These are phyloP conservation scores for Microtus montanus DNA, from an alignment of 2,113 vertebrate species.

Conservation along the genomic window DNA sequence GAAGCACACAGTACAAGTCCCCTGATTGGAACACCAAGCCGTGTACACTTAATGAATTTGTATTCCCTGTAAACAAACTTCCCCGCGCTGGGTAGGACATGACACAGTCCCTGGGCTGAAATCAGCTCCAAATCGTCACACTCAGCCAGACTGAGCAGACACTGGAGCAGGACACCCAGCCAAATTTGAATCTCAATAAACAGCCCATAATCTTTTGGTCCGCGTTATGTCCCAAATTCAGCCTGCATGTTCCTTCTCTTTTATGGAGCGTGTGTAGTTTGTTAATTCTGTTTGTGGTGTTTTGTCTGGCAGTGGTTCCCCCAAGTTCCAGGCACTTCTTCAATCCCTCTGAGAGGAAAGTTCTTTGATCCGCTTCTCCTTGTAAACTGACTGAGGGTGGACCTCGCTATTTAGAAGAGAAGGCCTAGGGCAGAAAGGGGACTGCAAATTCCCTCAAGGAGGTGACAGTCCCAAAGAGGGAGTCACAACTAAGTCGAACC, in stretches of 20 bases:
- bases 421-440: not conserved
- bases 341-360: too few relatives aligned
- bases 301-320: not conserved
- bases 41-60: fast-evolving
- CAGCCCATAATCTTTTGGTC: not conserved
- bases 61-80: fast-evolving
- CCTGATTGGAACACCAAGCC: fast-evolving
- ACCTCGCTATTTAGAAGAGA: not conserved
- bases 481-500: not conserved
- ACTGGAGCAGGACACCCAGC: not conserved
- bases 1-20: not conserved
- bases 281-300: not conserved
- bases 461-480: not conserved
- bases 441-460: not conserved
- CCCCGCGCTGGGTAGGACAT: fast-evolving
- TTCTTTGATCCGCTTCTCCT: not conserved
- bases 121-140: fast-evolving
- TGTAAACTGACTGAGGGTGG: not conserved
- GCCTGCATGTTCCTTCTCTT: not conserved
- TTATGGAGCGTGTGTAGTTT: not conserved
- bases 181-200: not conserved
- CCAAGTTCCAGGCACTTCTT: not conserved
- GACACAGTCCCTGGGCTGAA: fast-evolving
- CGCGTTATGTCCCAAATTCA: not conserved
- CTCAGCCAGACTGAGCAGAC: not conserved